Conservation (phyloP, 2,888 invertebrate genomes). For the Neoscelio sp. region DNA sequence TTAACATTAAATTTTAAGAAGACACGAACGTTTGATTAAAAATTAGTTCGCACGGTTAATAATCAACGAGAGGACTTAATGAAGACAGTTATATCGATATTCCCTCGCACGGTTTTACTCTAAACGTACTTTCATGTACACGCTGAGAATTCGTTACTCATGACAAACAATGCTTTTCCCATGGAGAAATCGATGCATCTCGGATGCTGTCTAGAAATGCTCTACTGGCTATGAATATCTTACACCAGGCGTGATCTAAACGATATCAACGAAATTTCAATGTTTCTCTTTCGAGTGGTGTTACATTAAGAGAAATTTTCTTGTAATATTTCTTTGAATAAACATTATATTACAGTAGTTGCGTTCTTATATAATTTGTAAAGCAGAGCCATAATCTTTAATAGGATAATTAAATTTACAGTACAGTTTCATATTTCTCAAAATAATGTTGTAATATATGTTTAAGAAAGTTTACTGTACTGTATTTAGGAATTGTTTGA, state of each 20-base stretch:
- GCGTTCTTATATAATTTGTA: too few relatives aligned
- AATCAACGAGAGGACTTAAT: conserved; percentile 40
- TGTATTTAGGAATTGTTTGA: too few relatives aligned
- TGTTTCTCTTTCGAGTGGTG: conserved; percentile 7
- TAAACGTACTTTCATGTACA: conserved; percentile 60
- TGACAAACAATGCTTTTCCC: conserved; percentile 63
- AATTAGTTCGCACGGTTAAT: conserved; percentile 20
- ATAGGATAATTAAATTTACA: too few relatives aligned
- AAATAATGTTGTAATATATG: too few relatives aligned
- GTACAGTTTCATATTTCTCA: too few relatives aligned
- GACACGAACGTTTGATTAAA: too few relatives aligned
- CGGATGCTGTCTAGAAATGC: conserved; percentile 62
- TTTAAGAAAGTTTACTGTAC: too few relatives aligned
- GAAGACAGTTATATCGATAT: conserved; percentile 32
- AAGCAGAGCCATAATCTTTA: too few relatives aligned
- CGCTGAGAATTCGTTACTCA: conserved; percentile 58
- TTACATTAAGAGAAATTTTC: too few relatives aligned
- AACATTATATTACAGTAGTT: too few relatives aligned
- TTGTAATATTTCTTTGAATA: too few relatives aligned
- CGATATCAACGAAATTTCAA: neutral
- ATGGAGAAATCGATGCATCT: conserved; percentile 66
- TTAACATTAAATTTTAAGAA: too few relatives aligned
- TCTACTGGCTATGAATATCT: conserved; percentile 53
- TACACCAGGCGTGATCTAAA: neutral
- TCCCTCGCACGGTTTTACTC: conserved; percentile 47